phyloP scores from a whole-genome alignment of 2,888 invertebrate genomes.

The Syrista parreyssii region DNA sequence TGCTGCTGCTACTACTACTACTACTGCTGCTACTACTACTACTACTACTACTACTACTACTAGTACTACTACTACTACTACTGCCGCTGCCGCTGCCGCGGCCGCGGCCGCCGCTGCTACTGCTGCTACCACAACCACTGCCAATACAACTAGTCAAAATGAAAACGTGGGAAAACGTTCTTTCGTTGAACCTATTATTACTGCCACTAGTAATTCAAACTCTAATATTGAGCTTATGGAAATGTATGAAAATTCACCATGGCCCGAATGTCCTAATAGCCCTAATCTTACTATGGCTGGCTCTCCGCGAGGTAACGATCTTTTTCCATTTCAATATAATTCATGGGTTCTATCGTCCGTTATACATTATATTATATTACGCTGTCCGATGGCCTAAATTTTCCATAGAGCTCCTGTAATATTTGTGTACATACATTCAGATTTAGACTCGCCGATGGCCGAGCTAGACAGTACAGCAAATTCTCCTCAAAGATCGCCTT shows the following conservation, averaged over 20 bases:
- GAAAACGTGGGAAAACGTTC: conserved; percentile 48
- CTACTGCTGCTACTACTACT: background rate
- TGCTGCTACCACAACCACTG: conserved; percentile 50
- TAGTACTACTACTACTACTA: too few species aligned
- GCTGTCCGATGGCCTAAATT: too few species aligned
- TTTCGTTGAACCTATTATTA: conserved; percentile 38
- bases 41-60: too few species aligned
- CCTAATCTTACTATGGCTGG: conserved; percentile 60
- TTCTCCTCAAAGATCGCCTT: conserved; percentile 55
- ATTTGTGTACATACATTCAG: conserved; percentile 14
- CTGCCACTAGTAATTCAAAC: conserved; percentile 48
- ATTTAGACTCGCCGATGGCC: conserved; percentile 51
- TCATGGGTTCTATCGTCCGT: too few species aligned
- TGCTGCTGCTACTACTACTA: background rate
- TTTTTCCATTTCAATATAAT: background rate
- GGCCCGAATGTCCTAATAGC: conserved; percentile 59
- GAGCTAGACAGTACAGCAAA: conserved; percentile 59
- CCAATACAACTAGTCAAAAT: conserved; percentile 50
- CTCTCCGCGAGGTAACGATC: conserved; percentile 55
- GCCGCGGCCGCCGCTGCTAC: too few species aligned
- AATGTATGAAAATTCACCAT: conserved; percentile 49
- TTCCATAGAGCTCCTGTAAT: too few species aligned
- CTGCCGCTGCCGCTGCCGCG: too few species aligned
- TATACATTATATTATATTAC: too few species aligned
- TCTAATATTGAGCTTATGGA: conserved; percentile 50